These are phyloP conservation scores for Tolmerus cingulatus DNA, from an alignment of 2,888 invertebrate genomes.

Conservation along the genomic window DNA sequence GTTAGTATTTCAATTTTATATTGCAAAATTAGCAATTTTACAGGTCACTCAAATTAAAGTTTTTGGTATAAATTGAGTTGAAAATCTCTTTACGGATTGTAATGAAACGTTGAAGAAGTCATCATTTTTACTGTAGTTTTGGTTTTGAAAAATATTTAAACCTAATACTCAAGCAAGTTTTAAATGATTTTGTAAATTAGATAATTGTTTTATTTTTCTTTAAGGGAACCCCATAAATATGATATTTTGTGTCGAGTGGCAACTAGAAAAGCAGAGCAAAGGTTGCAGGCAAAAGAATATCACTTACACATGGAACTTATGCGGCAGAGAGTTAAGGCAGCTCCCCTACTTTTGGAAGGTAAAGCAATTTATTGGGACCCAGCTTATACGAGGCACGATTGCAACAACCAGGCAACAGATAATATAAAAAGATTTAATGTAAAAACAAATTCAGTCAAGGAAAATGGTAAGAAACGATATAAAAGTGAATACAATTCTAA, in stretches of 20 bases:
- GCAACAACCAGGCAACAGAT: background rate
- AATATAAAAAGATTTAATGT: background rate
- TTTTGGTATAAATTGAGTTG: no score
- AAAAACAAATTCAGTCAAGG: background rate
- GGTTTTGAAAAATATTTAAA: no score
- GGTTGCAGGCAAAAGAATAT: slow-evolving; percentile 56
- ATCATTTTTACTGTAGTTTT: no score
- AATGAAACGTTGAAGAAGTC: no score
- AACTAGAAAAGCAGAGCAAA: slow-evolving; percentile 61
- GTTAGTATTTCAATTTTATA: background rate
- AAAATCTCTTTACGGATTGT: no score
- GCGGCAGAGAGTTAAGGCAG: slow-evolving; percentile 50
- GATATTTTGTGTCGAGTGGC: slow-evolving; percentile 59
- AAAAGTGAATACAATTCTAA: background rate
- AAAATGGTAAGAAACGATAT: background rate
- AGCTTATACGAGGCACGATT: background rate
- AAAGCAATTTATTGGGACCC: slow-evolving; percentile 58
- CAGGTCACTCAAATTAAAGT: no score
- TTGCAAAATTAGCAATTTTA: background rate
- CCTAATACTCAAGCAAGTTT: background rate
- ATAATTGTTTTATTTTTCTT: background rate
- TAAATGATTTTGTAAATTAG: background rate
- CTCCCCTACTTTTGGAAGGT: slow-evolving; percentile 51
- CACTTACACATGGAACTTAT: slow-evolving; percentile 50
- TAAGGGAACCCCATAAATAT: slow-evolving; percentile 60